Evolutionary conservation across 2,113 vertebrate species (phyloP).

Genomic region (Naja naja): DNA sequence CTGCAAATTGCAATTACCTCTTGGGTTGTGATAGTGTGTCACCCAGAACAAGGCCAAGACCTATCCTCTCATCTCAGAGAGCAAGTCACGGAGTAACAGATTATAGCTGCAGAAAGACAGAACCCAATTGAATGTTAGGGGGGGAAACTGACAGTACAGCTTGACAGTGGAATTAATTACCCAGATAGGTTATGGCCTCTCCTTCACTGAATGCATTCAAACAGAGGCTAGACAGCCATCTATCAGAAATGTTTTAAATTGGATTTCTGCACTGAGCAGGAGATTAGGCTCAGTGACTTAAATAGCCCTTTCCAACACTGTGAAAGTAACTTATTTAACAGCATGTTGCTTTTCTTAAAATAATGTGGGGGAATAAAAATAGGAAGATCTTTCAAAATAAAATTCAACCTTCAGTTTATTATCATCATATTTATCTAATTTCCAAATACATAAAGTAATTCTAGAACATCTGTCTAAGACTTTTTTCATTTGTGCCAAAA

Average conservation of each 20-base stretch:
- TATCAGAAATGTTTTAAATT: not conserved
- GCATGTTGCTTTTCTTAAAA: not conserved
- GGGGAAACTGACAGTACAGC: not conserved
- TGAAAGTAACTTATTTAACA: not conserved
- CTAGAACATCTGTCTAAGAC: not conserved
- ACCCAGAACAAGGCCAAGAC: not conserved
- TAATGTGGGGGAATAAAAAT: not conserved
- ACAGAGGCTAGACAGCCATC: not conserved
- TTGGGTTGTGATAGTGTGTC: not conserved
- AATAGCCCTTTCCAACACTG: not conserved
- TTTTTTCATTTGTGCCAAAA: not conserved
- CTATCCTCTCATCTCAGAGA: not conserved
- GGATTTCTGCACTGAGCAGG: not conserved
- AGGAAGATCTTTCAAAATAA: not conserved
- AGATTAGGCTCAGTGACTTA: not conserved
- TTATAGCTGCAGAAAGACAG: not conserved
- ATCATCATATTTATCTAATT: not conserved
- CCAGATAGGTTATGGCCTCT: not conserved
- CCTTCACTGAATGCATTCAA: not conserved
- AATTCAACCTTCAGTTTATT: not conserved
- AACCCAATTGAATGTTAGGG: not conserved
- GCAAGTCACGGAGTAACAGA: not conserved
- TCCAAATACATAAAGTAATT: not conserved
- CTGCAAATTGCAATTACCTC: not conserved
- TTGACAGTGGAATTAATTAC: not conserved